Conservation (phyloP, 2,113 vertebrate genomes). For the Ranitomeya variabilis region DNA sequence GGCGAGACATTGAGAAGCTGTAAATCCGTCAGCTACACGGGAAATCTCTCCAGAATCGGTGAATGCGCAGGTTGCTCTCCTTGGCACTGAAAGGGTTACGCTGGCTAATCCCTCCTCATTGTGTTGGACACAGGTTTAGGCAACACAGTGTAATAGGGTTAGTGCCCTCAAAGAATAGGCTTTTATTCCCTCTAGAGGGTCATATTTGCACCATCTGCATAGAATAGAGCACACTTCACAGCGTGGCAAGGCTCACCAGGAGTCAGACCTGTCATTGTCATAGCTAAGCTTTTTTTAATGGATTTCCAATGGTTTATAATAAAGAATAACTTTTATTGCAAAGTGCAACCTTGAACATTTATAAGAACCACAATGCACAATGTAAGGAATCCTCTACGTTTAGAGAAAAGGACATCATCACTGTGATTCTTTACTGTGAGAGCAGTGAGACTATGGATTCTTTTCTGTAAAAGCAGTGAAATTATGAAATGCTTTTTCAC, state of each 20-base stretch:
- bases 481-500: no score
- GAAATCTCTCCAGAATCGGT: not conserved
- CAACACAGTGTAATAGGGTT: conserved; percentile 47
- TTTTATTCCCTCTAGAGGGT: conserved; percentile 34
- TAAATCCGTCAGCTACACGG: not conserved
- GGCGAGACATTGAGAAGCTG: not conserved
- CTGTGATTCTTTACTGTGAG: no score
- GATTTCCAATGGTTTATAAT: not conserved
- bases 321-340: not conserved
- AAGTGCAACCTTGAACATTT: not conserved
- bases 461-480: no score
- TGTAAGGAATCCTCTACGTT: not conserved
- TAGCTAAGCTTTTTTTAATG: not conserved
- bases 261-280: not conserved
- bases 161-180: conserved; percentile 39
- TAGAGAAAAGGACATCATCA: no score
- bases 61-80: not conserved
- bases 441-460: no score
- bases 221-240: conserved; percentile 2
- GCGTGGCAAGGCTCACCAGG: not conserved
- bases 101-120: conserved; percentile 34
- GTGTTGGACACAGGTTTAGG: conserved; percentile 27
- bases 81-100: conserved; percentile 36
- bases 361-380: not conserved
- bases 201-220: conserved; percentile 27